These are phyloP conservation scores for Sarcophaga rosellei DNA, from an alignment of 2,888 invertebrate genomes.

Conservation along the genomic window DNA sequence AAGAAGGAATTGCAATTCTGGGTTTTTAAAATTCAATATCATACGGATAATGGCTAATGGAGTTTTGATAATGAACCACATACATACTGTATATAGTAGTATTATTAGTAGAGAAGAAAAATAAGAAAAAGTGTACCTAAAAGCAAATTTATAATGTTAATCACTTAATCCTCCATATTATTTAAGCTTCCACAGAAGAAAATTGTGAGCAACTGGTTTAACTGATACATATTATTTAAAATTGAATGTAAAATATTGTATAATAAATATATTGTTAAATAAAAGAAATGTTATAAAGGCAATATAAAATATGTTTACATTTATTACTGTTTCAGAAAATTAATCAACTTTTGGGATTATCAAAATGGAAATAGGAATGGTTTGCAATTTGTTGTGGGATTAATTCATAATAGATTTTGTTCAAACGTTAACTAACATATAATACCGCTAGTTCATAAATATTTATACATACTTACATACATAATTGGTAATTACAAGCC, in stretches of 20 bases:
- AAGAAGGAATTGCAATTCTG: conserved; percentile 40
- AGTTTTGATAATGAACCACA: conserved; percentile 35
- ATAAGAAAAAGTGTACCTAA: conserved; percentile 62
- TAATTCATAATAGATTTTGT: too few species aligned
- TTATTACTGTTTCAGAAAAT: neutral
- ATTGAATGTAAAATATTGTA: conserved; percentile 23
- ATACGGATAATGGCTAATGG: neutral
- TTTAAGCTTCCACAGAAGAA: neutral
- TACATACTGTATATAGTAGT: conserved; percentile 54
- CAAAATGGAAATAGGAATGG: too few species aligned
- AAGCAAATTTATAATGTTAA: conserved; percentile 50
- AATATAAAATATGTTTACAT: neutral
- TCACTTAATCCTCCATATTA: conserved; percentile 5
- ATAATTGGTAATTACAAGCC: too few species aligned
- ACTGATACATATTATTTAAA: conserved; percentile 36
- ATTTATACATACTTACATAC: too few species aligned
- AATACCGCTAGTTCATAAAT: too few species aligned
- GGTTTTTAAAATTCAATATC: conserved; percentile 60
- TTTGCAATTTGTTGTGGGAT: too few species aligned
- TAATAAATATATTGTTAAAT: conserved; percentile 29
- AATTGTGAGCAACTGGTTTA: conserved; percentile 60
- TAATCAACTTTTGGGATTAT: neutral
- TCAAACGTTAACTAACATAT: too few species aligned
- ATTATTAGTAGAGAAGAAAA: conserved; percentile 6
- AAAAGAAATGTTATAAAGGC: neutral